Base-by-base conservation (phyloP, 2,113 vertebrate species). In the Gymnobelideus leadbeateri region DNA sequence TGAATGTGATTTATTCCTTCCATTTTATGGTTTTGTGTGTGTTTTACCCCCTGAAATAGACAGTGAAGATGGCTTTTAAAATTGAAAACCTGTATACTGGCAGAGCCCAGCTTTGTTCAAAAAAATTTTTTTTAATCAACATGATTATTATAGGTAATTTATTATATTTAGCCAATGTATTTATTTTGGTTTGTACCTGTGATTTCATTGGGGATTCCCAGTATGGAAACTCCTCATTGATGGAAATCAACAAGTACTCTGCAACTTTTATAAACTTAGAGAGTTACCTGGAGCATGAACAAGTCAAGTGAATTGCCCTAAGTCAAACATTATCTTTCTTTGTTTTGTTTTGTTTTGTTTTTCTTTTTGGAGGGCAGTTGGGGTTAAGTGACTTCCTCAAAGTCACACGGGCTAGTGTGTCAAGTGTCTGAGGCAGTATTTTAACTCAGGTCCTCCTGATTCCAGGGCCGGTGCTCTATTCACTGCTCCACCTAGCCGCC, bases 1-100 rank as follows among this genome's bases (percentile, higher is more conserved):
- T 94, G 94, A 90, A 57, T 91, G 43, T 93, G 51, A 25, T 94
- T 91, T 95, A 28, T 91, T 91, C 51, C 37, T 95, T 52, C 25
- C 93, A 43, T 43, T 84, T 84, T 89, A n/a, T 49, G 43, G 19
- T 52, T 92, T 93, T 91, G 37, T 94, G 43, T 95, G 92, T 25
- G 8, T 8, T 26, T 53, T 61, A 57, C 89, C 31, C 61, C 61
- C n/a, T 7, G 7, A 84, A 91, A 94, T 94, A 94, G 14, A 0
- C 16, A n/a, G 50, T 37, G 43, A 91, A 94, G 31, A 8, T 92
- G 54, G 53, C 93, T 89, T 68, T 93, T 92, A 91, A 84, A 54
- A 47, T 43, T 53, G 92, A 54, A 16, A 96, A 51, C 0, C 6
- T 89, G 3, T 96, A 3, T 3, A 43, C 1, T 53, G 25, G 26